A percentile compares a stretch with the other conserved stretches of the same genome.
Conservation (phyloP, 2,797 vertebrate species). For the Tadarida brasiliensis region DNA sequence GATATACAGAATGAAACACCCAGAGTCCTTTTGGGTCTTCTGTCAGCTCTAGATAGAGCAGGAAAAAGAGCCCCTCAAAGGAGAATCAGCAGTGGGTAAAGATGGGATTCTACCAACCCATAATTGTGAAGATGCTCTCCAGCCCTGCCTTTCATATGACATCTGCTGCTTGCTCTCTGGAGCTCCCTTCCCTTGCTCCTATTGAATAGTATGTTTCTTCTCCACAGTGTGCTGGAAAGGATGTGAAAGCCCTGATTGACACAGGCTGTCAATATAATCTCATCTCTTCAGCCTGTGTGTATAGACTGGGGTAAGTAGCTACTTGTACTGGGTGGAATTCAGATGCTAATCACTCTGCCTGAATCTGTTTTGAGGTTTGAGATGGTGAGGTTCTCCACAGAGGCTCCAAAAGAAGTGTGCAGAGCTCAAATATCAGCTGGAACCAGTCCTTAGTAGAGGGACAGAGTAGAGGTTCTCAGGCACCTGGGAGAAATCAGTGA, state of each 20-base stretch:
- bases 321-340: constrained; percentile 49
- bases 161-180: constrained; percentile 44
- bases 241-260: constrained; percentile 91
- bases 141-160: constrained; percentile 24
- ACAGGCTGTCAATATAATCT: constrained; percentile 92
- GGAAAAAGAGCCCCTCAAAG: constrained; percentile 20
- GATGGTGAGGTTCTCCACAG: background rate
- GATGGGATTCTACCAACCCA: background rate
- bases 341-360: constrained; percentile 35
- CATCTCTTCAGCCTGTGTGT: constrained; percentile 91
- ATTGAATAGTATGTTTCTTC: constrained; percentile 76
- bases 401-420: constrained; percentile 45
- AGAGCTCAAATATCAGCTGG: constrained; percentile 19
- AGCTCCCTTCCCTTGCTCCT: constrained; percentile 34
- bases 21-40: background rate
- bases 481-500: constrained; percentile 43
- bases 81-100: constrained; percentile 14
- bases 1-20: constrained; percentile 28
- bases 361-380: constrained; percentile 47
- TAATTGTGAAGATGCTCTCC: constrained; percentile 20
- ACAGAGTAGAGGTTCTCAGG: background rate
- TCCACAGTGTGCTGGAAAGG: constrained; percentile 91
- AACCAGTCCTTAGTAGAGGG: background rate
- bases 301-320: constrained; percentile 91
- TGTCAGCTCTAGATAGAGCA: constrained; percentile 34